Evolutionary conservation across 1,140 invertebrate genomes (phyloP), one percentile per base, ranked within the genome.

Genomic region (Luehdorfia chinensis): DNA sequence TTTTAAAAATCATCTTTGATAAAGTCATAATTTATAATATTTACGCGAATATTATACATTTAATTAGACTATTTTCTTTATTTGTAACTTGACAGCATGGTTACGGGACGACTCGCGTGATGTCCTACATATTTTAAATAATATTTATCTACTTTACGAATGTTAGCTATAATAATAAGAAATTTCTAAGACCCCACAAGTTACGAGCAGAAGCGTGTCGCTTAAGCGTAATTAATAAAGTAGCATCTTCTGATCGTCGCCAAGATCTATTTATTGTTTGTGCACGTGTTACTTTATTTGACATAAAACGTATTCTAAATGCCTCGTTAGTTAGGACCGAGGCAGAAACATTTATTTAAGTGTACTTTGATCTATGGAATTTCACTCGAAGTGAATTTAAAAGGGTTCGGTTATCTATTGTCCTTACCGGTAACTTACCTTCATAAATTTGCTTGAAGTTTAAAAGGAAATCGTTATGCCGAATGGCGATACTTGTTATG

Each of bases 261-360:
- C 66, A 55, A 69, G 69, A 83, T 83, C 75, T 83, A 83, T 83
- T 78, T 83, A 83, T 79, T 75, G 66, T 75, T 59, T 19, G 36
- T 63, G 59, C 67, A 81, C 77, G 77, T 78, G 75, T 77, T 81
- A 75, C 60, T 81, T 72, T 78, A 78, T 75, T 81, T 81, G 75
- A 81, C 74, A 75, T 77, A 75, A 78, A 79, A 68, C 66, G 64
- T 68, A 77, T 81, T 74, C 75, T 69, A 66, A 75, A 75, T 76
- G 59, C 56, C 67, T 79, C 70, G 75, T 81, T 81, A 77, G 75
- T 73, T 69, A 62, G 50, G 32, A 23, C 36, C 21, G 28, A 44
- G 31, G 50, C 59, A 54, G 47, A 54, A 50, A 54, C 61, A 67
- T 72, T 71, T 75, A 71, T 69, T 67, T 67, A 57, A 56, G 46